A percentile compares a stretch with the other conserved stretches of the same genome.
Conservation (phyloP, 2,113 vertebrate species). For the Carollia perspicillata region DNA sequence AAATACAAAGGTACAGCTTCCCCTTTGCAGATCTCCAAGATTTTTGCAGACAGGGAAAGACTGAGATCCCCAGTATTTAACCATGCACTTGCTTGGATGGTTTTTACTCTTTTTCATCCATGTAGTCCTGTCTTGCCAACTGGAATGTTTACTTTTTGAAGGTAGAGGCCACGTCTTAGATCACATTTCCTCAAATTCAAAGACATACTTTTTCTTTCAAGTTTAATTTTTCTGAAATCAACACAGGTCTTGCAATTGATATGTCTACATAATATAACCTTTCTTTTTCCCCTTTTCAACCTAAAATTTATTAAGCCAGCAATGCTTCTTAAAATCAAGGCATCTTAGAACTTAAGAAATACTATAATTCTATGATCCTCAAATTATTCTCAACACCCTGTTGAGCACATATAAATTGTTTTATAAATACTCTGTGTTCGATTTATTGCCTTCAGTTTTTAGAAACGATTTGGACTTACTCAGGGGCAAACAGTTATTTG, state of each 20-base stretch:
- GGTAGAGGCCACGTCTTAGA: neutral
- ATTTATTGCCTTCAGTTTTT: neutral
- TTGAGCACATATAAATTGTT: neutral
- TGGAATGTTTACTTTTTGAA: neutral
- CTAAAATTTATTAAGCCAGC: neutral
- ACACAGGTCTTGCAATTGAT: neutral
- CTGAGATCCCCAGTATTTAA: neutral
- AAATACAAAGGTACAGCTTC: neutral
- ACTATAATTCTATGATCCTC: neutral
- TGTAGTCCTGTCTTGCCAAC: neutral
- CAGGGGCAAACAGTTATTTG: too few relatives aligned
- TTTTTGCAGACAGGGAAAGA: neutral
- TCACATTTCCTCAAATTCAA: neutral
- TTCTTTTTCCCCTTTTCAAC: neutral
- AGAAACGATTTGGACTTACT: neutral
- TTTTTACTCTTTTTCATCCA: neutral
- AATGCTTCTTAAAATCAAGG: neutral
- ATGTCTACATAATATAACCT: neutral
- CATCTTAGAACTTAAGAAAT: constrained; percentile 13
- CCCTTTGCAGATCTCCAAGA: neutral
- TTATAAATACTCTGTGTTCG: neutral
- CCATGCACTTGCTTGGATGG: neutral
- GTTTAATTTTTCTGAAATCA: constrained; percentile 9
- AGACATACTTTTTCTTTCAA: neutral
- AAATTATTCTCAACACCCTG: neutral